Evolutionary conservation across 1,140 invertebrate species (phyloP).

Genomic region (Micrasema longulum): DNA sequence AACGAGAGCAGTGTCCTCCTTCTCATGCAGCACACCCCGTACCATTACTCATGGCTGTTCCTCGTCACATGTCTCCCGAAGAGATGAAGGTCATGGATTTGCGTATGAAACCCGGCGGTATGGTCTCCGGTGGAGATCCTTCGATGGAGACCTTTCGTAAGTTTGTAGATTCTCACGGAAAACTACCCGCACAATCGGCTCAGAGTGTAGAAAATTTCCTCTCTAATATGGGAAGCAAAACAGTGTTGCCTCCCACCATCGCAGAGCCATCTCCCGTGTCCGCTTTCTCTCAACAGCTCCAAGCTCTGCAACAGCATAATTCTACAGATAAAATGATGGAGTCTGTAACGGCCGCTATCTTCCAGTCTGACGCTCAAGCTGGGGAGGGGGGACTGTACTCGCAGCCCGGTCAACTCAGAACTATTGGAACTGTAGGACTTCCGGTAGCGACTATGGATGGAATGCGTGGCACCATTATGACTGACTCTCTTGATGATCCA

Average conservation of each 20-base stretch:
- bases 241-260: conserved; percentile 58
- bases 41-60: not conserved
- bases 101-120: conserved; percentile 67
- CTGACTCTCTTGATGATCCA: conserved; percentile 28
- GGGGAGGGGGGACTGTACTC: conserved; percentile 2
- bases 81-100: conserved; percentile 64
- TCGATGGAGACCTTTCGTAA: conserved; percentile 60
- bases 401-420: conserved; percentile 48
- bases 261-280: conserved; percentile 56
- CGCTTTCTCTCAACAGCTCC: conserved; percentile 63
- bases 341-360: conserved; percentile 65
- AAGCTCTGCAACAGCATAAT: conserved; percentile 65
- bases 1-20: conserved; percentile 57
- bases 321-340: conserved; percentile 68
- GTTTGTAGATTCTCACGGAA: conserved; percentile 59
- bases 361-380: conserved; percentile 60
- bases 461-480: conserved; percentile 48
- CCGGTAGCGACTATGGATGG: conserved; percentile 48
- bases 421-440: conserved; percentile 54
- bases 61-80: conserved; percentile 32
- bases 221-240: conserved; percentile 67
- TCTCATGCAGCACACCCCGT: conserved; percentile 19
- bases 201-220: conserved; percentile 73
- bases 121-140: conserved; percentile 57
- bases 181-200: conserved; percentile 68